phyloP scores from a whole-genome alignment of 2,113 vertebrate genomes.

The Gadus macrocephalus region DNA sequence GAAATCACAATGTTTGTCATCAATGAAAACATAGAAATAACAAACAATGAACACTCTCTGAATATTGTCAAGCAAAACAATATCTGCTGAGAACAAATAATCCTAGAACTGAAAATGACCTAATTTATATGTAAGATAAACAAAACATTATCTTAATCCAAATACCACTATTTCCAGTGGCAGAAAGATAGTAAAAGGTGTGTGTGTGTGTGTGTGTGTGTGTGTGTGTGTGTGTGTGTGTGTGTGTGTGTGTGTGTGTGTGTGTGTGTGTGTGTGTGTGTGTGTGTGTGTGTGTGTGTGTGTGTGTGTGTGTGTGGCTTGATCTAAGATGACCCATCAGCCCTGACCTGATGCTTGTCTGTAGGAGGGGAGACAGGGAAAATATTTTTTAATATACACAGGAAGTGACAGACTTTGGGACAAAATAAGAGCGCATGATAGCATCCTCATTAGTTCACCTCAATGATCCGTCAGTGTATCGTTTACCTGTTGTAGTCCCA shows the following conservation, averaged over 20 bases:
- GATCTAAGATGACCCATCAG: constrained; percentile 40
- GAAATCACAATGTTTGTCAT: too few species aligned
- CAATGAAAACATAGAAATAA: too few species aligned
- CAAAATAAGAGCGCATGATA: constrained; percentile 1
- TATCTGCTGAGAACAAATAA: too few species aligned
- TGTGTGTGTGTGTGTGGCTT: constrained; percentile 45
- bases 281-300: too few species aligned
- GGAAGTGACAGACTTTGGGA: constrained; percentile 32
- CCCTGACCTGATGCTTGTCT: constrained; percentile 40
- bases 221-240: neutral
- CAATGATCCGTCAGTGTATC: too few species aligned
- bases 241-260: neutral
- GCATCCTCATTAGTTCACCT: neutral
- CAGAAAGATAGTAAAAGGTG: constrained; percentile 7
- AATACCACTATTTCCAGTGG: constrained; percentile 12
- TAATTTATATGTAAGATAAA: too few species aligned
- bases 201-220: neutral
- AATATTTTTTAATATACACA: constrained; percentile 45
- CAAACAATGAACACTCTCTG: too few species aligned
- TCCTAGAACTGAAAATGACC: too few species aligned
- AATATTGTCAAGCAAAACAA: too few species aligned
- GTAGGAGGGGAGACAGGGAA: constrained; percentile 32
- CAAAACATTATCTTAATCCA: too few species aligned
- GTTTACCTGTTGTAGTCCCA: too few species aligned
- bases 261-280: too few species aligned